Evolutionary conservation across 2,113 vertebrate genomes (phyloP).

Genomic region (Sinocyclocheilus anophthalmus): DNA sequence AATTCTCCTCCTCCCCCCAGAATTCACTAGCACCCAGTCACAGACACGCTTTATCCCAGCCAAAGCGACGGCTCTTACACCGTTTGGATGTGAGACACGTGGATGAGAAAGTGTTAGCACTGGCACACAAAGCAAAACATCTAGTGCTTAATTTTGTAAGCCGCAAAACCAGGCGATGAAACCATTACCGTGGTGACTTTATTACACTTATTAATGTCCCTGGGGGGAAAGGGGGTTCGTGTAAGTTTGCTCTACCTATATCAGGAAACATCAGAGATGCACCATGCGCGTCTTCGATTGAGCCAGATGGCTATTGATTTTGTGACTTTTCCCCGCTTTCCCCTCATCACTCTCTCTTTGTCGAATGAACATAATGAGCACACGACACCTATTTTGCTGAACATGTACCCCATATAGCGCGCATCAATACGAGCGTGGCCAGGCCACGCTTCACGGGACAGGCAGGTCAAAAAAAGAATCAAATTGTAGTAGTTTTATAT

Average conservation of each 20-base stretch:
- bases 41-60: conserved; percentile 66
- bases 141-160: background rate
- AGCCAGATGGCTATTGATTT: conserved; percentile 58
- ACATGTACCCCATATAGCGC: conserved; percentile 8
- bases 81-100: conserved; percentile 67
- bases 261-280: conserved; percentile 27
- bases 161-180: background rate
- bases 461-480: background rate
- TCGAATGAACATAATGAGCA: conserved; percentile 34
- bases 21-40: background rate
- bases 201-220: background rate
- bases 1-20: background rate
- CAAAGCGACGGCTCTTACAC: conserved; percentile 57
- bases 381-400: conserved; percentile 43
- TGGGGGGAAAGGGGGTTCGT: background rate
- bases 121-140: conserved; percentile 15
- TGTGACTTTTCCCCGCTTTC: conserved; percentile 43
- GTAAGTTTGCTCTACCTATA: conserved; percentile 34
- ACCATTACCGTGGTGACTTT: background rate
- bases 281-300: conserved; percentile 47
- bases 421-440: background rate
- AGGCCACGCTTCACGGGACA: background rate
- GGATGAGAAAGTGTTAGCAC: conserved; percentile 27
- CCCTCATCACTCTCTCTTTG: conserved; percentile 41
- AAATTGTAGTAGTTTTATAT: background rate